phyloP scores from a whole-genome alignment of 2,113 vertebrate genomes.

The Engraulis encrasicolus region DNA sequence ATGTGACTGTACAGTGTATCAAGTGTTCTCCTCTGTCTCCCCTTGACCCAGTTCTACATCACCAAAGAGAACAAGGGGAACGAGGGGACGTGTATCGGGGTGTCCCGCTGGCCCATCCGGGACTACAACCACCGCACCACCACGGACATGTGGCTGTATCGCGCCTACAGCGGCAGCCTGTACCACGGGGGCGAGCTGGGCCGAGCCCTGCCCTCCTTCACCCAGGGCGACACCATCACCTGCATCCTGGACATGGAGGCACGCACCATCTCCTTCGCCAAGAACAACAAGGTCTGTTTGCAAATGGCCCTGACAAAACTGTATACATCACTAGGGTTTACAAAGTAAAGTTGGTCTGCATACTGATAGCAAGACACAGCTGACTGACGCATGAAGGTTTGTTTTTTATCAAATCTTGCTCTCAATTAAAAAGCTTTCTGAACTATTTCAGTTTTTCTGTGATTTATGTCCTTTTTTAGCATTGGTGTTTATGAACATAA shows the following conservation, averaged over 20 bases:
- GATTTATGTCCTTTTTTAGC: too few relatives aligned
- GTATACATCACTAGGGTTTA: too few relatives aligned
- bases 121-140: constrained; percentile 83
- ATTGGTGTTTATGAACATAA: neutral
- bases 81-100: constrained; percentile 78
- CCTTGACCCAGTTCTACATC: constrained; percentile 72
- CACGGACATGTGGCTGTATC: constrained; percentile 83
- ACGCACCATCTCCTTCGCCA: constrained; percentile 80
- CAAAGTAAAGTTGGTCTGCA: too few relatives aligned
- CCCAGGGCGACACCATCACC: constrained; percentile 81
- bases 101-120: constrained; percentile 79
- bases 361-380: too few relatives aligned
- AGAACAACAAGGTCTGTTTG: constrained; percentile 77
- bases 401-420: too few relatives aligned
- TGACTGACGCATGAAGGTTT: too few relatives aligned
- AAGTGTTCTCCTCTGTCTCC: neutral
- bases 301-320: too few relatives aligned
- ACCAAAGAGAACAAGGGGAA: constrained; percentile 82
- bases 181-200: constrained; percentile 80
- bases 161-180: constrained; percentile 82
- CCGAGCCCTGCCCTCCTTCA: constrained; percentile 78
- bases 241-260: constrained; percentile 84
- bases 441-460: too few relatives aligned
- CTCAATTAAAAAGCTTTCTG: too few relatives aligned
- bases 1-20: neutral